phyloP scores from a whole-genome alignment of 2,113 vertebrate genomes.

The Eurystomus gularis region DNA sequence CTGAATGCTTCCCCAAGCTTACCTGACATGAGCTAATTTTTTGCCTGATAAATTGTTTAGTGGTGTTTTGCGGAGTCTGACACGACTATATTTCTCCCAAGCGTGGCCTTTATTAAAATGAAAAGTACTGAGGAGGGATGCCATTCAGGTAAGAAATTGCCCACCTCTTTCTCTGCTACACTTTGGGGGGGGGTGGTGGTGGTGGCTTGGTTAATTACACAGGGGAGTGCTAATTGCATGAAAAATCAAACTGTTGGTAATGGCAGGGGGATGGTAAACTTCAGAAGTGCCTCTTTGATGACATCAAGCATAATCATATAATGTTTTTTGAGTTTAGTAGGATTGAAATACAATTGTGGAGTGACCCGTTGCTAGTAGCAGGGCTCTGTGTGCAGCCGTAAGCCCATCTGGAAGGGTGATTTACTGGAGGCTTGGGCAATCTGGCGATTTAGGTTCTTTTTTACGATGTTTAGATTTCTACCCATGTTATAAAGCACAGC shows the following conservation, averaged over 20 bases:
- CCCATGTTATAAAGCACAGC: background rate
- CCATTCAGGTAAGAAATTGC: constrained; percentile 74
- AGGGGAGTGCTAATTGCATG: constrained; percentile 78
- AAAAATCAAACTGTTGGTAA: constrained; percentile 67
- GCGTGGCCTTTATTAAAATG: constrained; percentile 72
- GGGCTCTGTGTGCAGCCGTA: background rate
- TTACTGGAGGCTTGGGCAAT: constrained; percentile 30
- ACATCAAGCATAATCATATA: background rate
- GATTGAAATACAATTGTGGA: background rate
- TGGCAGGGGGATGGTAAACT: background rate
- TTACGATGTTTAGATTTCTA: constrained; percentile 43
- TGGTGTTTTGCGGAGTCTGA: constrained; percentile 50
- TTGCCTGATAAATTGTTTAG: constrained; percentile 69
- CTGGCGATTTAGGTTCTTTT: constrained; percentile 44
- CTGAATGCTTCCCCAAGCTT: background rate
- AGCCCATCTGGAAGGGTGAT: constrained; percentile 65
- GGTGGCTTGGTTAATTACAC: background rate
- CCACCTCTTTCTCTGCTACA: constrained; percentile 45
- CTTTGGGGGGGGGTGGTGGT: constrained; percentile 52
- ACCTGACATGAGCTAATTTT: constrained; percentile 49
- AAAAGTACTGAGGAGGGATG: constrained; percentile 78
- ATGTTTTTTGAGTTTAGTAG: background rate
- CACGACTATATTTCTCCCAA: constrained; percentile 51
- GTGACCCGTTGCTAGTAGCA: background rate
- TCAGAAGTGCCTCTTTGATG: constrained; percentile 3